Evolutionary conservation across 2,113 vertebrate species (phyloP).

Genomic region (Rostratula benghalensis): DNA sequence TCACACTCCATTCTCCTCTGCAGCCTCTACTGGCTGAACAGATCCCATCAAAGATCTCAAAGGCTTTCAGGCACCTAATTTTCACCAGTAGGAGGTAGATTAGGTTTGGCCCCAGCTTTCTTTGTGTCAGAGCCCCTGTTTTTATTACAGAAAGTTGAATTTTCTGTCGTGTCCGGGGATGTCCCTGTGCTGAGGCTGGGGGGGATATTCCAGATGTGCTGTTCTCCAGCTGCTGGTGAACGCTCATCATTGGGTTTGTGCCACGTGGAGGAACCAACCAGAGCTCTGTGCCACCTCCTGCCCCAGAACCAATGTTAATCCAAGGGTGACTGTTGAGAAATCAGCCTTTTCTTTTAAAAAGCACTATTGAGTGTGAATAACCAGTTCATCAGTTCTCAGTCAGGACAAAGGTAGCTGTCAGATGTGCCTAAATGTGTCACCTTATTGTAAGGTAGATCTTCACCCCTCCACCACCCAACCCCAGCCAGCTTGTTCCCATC

Average conservation of each 20-base stretch:
- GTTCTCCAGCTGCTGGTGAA: not conserved
- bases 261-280: not conserved
- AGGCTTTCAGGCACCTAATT: not conserved
- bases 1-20: rapidly evolving
- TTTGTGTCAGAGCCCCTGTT: not conserved
- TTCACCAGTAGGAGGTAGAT: not conserved
- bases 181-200: not conserved
- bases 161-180: not conserved
- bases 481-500: not conserved
- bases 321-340: not conserved
- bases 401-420: not conserved
- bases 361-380: not conserved
- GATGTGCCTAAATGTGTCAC: not conserved
- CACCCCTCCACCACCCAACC: not conserved
- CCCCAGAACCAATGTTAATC: not conserved
- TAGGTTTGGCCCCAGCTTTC: not conserved
- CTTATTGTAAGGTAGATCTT: not conserved
- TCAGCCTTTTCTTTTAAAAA: not conserved
- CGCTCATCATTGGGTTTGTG: not conserved
- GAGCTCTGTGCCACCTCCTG: not conserved
- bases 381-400: not conserved
- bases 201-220: not conserved
- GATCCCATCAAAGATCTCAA: not conserved
- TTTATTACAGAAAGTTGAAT: not conserved
- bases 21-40: not conserved